These are phyloP conservation scores for Battus philenor DNA, from an alignment of 1,140 invertebrate species.

Conservation along the genomic window DNA sequence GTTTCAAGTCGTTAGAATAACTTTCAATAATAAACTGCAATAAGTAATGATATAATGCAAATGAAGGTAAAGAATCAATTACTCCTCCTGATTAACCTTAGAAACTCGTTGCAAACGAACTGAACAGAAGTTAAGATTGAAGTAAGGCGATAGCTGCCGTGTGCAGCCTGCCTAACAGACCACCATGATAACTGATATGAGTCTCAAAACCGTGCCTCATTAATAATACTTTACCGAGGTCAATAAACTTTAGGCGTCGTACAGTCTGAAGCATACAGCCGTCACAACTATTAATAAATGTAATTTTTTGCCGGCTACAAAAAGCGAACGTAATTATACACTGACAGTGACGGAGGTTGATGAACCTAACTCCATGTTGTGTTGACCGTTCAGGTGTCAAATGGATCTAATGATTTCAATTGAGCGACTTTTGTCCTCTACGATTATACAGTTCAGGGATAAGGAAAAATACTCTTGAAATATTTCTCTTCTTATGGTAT, in stretches of 20 bases:
- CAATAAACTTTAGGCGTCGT: conserved; percentile 35
- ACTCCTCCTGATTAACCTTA: too few species aligned
- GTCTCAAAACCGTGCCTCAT: conserved; percentile 24
- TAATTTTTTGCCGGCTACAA: conserved; percentile 21
- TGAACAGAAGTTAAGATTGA: too few species aligned
- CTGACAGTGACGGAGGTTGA: conserved; percentile 1
- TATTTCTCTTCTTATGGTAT: too few species aligned
- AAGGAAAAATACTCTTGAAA: too few species aligned
- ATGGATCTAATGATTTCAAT: conserved; percentile 27
- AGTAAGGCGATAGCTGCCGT: too few species aligned
- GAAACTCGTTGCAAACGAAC: too few species aligned
- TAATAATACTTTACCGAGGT: conserved; percentile 32
- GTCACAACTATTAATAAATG: conserved; percentile 21
- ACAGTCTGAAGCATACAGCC: conserved; percentile 24
- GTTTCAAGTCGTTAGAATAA: too few species aligned
- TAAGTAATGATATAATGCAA: too few species aligned
- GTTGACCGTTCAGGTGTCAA: conserved; percentile 8
- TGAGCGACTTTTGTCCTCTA: conserved; percentile 25
- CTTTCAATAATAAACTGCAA: too few species aligned
- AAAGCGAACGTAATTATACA: conserved; percentile 21
- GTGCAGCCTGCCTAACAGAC: conserved; percentile 10
- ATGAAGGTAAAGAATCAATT: too few species aligned
- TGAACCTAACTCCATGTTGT: conserved; percentile 4
- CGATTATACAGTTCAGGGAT: conserved; percentile 19
- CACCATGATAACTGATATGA: conserved; percentile 19